Conservation (phyloP, 2,113 vertebrate genomes). For the Opisthocomus hoazin region DNA sequence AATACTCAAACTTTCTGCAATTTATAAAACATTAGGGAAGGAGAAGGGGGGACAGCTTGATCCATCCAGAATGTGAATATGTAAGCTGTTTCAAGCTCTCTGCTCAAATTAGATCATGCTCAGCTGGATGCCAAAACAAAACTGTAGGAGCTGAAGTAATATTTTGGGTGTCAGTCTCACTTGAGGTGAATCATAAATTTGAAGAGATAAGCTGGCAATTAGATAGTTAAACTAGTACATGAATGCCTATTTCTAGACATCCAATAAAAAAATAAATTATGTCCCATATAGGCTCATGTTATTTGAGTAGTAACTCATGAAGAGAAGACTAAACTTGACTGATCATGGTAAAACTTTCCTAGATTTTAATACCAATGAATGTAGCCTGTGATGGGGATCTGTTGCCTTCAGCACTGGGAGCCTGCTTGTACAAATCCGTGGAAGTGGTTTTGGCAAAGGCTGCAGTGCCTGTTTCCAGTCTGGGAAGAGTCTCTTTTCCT, state of each 20-base stretch:
- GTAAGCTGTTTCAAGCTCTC: not conserved
- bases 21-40: constrained; percentile 66
- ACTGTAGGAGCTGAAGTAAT: not conserved
- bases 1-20: constrained; percentile 60
- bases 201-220: not conserved
- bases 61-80: not conserved
- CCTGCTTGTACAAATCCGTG: not conserved
- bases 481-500: not conserved
- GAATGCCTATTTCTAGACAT: not conserved
- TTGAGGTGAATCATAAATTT: not conserved
- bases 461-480: not conserved
- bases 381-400: not conserved
- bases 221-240: not conserved
- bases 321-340: not conserved
- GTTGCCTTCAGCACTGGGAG: not conserved
- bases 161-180: not conserved
- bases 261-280: not conserved
- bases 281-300: not conserved
- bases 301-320: not conserved
- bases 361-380: accelerated
- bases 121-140: not conserved
- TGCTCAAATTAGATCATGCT: not conserved
- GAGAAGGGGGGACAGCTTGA: constrained; percentile 49
- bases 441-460: not conserved
- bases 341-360: not conserved